These are phyloP conservation scores for Takifugu flavidus DNA, from an alignment of 2,113 vertebrate genomes.

Conservation along the genomic window DNA sequence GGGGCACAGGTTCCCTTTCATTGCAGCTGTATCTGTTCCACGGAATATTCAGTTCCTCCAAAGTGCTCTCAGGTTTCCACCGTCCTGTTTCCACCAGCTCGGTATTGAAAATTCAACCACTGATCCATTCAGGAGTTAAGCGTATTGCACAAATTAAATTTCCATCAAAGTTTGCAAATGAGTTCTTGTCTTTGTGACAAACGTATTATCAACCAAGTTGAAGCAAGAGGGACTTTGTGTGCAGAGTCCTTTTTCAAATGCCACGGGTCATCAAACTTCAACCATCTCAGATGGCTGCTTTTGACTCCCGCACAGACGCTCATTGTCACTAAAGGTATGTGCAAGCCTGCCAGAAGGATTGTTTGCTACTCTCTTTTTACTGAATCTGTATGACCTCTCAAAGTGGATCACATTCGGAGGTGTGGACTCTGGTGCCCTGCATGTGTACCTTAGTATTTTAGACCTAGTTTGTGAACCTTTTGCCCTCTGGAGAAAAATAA, in stretches of 20 bases:
- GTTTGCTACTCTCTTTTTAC: neutral
- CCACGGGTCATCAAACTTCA: slow-evolving; percentile 32
- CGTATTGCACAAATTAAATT: neutral
- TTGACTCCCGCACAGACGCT: slow-evolving; percentile 38
- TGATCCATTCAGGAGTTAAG: neutral
- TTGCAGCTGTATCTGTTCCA: slow-evolving; percentile 43
- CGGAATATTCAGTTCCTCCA: slow-evolving; percentile 52
- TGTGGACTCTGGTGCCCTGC: slow-evolving; percentile 11
- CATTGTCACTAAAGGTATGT: slow-evolving; percentile 48
- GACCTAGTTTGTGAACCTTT: slow-evolving; percentile 25
- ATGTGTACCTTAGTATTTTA: slow-evolving; percentile 27
- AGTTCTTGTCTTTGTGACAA: neutral
- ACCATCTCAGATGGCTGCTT: slow-evolving; percentile 27
- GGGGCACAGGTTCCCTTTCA: slow-evolving; percentile 35
- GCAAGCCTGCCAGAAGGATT: slow-evolving; percentile 22
- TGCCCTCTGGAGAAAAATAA: slow-evolving; percentile 42
- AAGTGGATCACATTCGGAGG: slow-evolving; percentile 29
- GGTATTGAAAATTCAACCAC: slow-evolving; percentile 21
- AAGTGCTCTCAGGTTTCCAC: slow-evolving; percentile 47
- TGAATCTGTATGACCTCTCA: slow-evolving; percentile 6
- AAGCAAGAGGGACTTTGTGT: neutral
- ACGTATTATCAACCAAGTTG: too few relatives aligned
- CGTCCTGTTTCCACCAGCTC: slow-evolving; percentile 33
- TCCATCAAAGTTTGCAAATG: too few relatives aligned
- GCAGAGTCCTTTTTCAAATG: slow-evolving; percentile 7